These are phyloP conservation scores for Myrmecophaga tridactyla DNA, from an alignment of 2,113 vertebrate species.

Conservation along the genomic window DNA sequence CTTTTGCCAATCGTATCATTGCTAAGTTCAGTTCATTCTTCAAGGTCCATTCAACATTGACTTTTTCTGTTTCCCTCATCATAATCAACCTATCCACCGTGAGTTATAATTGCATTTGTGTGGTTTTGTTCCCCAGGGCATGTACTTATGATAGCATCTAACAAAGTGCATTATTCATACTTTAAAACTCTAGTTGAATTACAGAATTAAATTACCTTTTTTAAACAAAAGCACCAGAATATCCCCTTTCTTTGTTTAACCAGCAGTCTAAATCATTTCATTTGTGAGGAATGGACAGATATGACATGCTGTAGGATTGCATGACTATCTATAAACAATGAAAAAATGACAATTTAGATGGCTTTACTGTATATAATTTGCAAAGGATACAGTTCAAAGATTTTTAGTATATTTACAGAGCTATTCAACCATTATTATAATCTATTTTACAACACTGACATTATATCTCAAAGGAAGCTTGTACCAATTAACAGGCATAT, in stretches of 20 bases:
- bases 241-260: no score
- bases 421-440: no score
- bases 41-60: neutral
- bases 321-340: no score
- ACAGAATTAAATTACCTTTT: no score
- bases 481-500: neutral
- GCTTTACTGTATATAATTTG: no score
- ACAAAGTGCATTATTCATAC: neutral
- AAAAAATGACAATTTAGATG: no score
- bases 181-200: no score
- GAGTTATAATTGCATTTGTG: neutral
- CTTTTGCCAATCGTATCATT: neutral
- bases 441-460: no score
- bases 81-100: neutral
- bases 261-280: no score
- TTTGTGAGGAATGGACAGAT: no score
- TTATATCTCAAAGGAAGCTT: neutral
- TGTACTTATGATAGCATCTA: neutral
- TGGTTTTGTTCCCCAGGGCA: neutral
- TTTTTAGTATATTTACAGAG: neutral
- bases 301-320: no score
- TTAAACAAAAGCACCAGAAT: no score
- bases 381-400: neutral
- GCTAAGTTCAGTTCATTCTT: neutral
- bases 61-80: neutral